Conservation (phyloP, 2,888 invertebrate species). For the Calliphora vomitoria region DNA sequence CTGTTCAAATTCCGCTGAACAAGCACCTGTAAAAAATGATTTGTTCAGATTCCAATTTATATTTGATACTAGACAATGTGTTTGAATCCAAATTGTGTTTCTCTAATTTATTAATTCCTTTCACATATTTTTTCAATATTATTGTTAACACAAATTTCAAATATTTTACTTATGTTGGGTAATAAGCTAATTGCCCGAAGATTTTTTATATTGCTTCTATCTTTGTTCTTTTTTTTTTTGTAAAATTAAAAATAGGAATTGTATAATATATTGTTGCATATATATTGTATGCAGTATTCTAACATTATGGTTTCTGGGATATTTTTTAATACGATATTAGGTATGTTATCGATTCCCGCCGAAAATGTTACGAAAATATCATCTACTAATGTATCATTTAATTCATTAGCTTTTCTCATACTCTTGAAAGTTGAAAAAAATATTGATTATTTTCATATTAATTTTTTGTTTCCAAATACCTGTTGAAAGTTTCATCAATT, state of each 20-base stretch:
- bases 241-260: constrained; percentile 38
- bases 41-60: too few relatives aligned
- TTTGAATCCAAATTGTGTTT: too few relatives aligned
- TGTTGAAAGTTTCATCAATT: not conserved
- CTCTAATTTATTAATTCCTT: too few relatives aligned
- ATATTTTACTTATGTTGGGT: too few relatives aligned
- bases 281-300: not conserved
- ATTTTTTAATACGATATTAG: too few relatives aligned
- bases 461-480: not conserved
- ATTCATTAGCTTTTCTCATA: not conserved
- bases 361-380: constrained; percentile 9
- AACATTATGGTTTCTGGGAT: not conserved
- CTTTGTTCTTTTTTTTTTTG: constrained; percentile 17
- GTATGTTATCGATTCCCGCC: not conserved
- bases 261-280: constrained; percentile 31
- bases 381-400: not conserved
- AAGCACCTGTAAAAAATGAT: too few relatives aligned
- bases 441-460: not conserved
- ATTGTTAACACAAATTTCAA: too few relatives aligned
- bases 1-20: too few relatives aligned
- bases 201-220: not conserved
- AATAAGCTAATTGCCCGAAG: constrained; percentile 1
- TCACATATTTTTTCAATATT: too few relatives aligned
- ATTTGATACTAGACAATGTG: too few relatives aligned
- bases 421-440: not conserved